A percentile compares a stretch with the other conserved stretches of the same genome.
Evolutionary conservation across 2,888 invertebrate genomes (phyloP).

Genomic region (Macropis europaea): DNA sequence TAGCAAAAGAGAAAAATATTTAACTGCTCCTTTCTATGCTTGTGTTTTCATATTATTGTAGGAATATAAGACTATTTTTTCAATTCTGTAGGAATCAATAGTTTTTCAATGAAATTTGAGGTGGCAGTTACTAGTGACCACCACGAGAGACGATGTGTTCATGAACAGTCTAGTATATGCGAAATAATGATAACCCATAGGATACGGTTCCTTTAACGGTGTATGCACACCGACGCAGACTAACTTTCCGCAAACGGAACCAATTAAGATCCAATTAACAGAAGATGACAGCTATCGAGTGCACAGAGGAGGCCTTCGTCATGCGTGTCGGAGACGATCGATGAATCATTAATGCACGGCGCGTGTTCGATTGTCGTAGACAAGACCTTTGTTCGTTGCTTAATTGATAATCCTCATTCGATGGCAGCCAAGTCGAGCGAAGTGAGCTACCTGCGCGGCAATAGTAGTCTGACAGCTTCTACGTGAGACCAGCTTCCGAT

Average conservation of each 20-base stretch:
- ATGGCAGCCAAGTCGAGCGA: constrained; percentile 41
- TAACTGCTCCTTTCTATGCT: too few relatives aligned
- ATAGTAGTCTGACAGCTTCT: constrained; percentile 27
- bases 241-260: constrained; percentile 10
- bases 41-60: too few relatives aligned
- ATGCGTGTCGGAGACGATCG: constrained; percentile 59
- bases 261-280: constrained; percentile 39
- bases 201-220: constrained; percentile 7
- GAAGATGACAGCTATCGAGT: constrained; percentile 58
- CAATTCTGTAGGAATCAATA: too few relatives aligned
- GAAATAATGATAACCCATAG: background rate
- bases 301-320: constrained; percentile 29
- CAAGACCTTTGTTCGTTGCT: constrained; percentile 59
- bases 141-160: too few relatives aligned
- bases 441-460: constrained; percentile 20
- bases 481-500: constrained; percentile 32
- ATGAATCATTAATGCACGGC: constrained; percentile 63
- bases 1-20: too few relatives aligned
- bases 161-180: too few relatives aligned
- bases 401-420: constrained; percentile 60
- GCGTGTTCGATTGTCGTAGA: constrained; percentile 50
- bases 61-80: too few relatives aligned
- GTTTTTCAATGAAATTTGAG: too few relatives aligned
- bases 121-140: too few relatives aligned
- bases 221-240: constrained; percentile 4